phyloP scores from a whole-genome alignment of 1,140 invertebrate genomes.

The Anastrepha ludens region DNA sequence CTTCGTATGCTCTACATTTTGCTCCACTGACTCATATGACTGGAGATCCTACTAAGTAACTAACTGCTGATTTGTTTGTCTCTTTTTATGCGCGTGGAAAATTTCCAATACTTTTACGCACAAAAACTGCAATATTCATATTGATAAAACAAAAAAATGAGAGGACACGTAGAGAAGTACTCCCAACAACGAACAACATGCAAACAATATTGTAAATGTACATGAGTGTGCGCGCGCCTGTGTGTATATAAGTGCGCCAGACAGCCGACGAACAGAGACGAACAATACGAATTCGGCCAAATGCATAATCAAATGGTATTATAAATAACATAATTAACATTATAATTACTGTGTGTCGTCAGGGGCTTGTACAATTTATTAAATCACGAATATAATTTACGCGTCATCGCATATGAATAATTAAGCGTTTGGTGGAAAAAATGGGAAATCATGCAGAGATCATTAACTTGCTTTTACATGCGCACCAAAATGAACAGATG shows the following conservation, averaged over 20 bases:
- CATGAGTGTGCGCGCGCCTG: background rate
- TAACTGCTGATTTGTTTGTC: background rate
- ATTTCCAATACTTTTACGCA: constrained; percentile 28
- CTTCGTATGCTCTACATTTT: background rate
- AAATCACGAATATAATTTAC: background rate
- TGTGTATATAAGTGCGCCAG: background rate
- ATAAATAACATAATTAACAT: constrained; percentile 18
- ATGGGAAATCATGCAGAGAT: constrained; percentile 10
- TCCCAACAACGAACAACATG: background rate
- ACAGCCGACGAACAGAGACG: background rate
- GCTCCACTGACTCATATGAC: background rate
- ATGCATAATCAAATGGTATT: background rate
- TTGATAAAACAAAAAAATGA: background rate
- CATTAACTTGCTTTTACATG: background rate
- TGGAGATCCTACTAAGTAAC: background rate
- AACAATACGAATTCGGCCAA: background rate
- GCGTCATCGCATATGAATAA: constrained; percentile 30
- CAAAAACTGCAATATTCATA: background rate
- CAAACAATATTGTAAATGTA: background rate
- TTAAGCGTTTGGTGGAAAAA: background rate
- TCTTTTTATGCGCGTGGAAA: constrained; percentile 13
- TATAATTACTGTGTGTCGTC: constrained; percentile 1
- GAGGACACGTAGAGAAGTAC: background rate
- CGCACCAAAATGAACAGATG: too few species aligned
- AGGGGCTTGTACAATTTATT: background rate